Base-by-base conservation (phyloP, 2,797 vertebrate species). In the Prionace glauca region DNA sequence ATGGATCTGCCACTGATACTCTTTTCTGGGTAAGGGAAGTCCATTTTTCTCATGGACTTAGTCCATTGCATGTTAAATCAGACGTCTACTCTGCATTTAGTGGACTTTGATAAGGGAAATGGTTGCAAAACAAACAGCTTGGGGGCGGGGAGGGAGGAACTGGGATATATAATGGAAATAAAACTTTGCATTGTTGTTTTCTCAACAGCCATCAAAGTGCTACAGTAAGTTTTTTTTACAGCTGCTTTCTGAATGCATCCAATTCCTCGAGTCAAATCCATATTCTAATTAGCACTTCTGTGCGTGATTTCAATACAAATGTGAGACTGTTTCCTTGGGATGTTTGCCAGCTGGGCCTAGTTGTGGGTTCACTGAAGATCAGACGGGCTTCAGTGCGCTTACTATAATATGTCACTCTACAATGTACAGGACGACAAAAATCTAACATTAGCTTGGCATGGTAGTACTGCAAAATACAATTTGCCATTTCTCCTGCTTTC, bases 181-280 rank as follows among this genome's bases (percentile, higher is more conserved):
- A 95, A 77, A 74, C 26, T 74, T 95, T 95, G 71, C 93, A 77
- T 74, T 95, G 93, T 50, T 77, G 93, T 95, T 95, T 77, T 95
- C 93, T 95, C 16, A 29, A 56, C 72, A 95, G 93, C 93, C 74
- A 56, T 94, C 93, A 95, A 95, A 95, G 93, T 95, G 93, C 93
- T 95, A 95, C 93, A 95, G 71, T 95, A 95, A 69, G n/a, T 12
- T 92, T 56, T 77, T 94, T 77, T 50, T 72, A 72, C 71, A 77
- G 71, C 93, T 95, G 93, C 50, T 74, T 56, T 74, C 41, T 90
- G 32, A 94, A 95, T 20, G 20, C 90, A 92, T 95, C 71, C 50
- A 95, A 95, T n/a, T 77, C 81, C 36, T 91, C 16, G 69, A 77
- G 93, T 72, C 71, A 95, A 69, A 32, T 95, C 14, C 45, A 69